Base-by-base conservation (phyloP, 2,113 vertebrate species). In the Pygoscelis antarcticus region DNA sequence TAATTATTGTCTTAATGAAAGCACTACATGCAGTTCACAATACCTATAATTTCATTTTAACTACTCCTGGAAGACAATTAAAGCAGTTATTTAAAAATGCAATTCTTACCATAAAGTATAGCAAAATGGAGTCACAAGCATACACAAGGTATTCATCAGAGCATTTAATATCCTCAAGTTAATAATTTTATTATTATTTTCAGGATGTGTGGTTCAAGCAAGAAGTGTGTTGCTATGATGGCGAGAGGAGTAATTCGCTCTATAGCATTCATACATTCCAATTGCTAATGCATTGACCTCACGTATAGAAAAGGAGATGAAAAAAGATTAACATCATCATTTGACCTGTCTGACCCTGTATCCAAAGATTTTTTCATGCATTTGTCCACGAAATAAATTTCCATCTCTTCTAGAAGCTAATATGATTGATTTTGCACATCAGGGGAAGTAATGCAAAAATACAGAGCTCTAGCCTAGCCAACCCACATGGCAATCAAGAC, bases 61-160 rank as follows among this genome's bases (percentile, higher is more conserved):
- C 98, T 97, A 90, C 83, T 93, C 34, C 57, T 92, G 87, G 76
- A 92, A 97, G 94, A 85, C 54, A 93, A 93, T 96, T 97, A 97
- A 71, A 84, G 40, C 20, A 82, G 78, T 87, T 85, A 96, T 94
- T 97, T 96, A 65, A 95, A 97, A 97, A 94, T 65, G 61, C 57
- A 87, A 32, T 82, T 69, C 71, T 85, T 95, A 94, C 71, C 70
- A 88, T 86, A 76, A 97, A 91, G 25, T 86, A 32, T n/a, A 90
- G 58, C 72, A 87, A 97, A 96, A 91, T 76, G 52, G 87, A 96
- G 87, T 90, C 57, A 92, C 38, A 66, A 76, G 55, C 69, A 83
- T 11, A 44, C 42, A 62, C 38, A 85, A 87, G 38, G 58, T 96
- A 91, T 96, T 89, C 68, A 93, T 89, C 83, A 91, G 82, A 47